Evolutionary conservation across 2,113 vertebrate genomes (phyloP), one percentile per base, ranked within the genome.

Genomic region (Physeter macrocephalus): DNA sequence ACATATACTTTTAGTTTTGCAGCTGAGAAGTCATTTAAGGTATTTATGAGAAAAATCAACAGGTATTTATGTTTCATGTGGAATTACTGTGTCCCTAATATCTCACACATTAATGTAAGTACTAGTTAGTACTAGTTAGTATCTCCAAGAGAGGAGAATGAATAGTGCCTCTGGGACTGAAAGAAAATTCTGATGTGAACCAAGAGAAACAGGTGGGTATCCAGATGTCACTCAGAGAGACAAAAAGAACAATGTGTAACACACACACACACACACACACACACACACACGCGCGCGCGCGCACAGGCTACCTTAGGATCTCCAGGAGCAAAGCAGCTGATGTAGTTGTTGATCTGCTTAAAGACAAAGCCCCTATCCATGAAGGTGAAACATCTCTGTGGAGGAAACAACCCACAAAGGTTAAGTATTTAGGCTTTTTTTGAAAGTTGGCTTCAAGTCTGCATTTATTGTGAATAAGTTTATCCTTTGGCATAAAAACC

Each of bases 341-440:
- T 99, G 96, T 99, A 99, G 98, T 99, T 99, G 99, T 99, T 99
- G 98, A 99, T 99, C 98, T 99, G 99, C 97, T 99, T 99, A 98
- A 99, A 99, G 96, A 99, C 98, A 88, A 99, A 99, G 95, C 99
- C 99, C 98, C 99, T 98, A 96, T 99, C 99, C 99, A 99, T 99
- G 94, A 99, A 99, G 94, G 99, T 99, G 97, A 99, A 99, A 98
- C 99, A 99, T 80, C 99, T 99, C 99, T 99, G 98, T 8, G 94
- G 95, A 78, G 23, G 57, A 88, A n/a, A 75, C 6, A 91, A 57
- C 4, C 34, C 57, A 78, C 1, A 36, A 57, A 21, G 49, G 69
- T 81, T 88, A 61, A 95, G 52, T 66, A 67, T 29, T 89, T 64
- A 96, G 72, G 36, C 8, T 8, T 31, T 75, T 15, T 78, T 27